A percentile compares a stretch with the other conserved stretches of the same genome.
phyloP scores from a whole-genome alignment of 2,888 invertebrate genomes.

The Seira sanloemensis region DNA sequence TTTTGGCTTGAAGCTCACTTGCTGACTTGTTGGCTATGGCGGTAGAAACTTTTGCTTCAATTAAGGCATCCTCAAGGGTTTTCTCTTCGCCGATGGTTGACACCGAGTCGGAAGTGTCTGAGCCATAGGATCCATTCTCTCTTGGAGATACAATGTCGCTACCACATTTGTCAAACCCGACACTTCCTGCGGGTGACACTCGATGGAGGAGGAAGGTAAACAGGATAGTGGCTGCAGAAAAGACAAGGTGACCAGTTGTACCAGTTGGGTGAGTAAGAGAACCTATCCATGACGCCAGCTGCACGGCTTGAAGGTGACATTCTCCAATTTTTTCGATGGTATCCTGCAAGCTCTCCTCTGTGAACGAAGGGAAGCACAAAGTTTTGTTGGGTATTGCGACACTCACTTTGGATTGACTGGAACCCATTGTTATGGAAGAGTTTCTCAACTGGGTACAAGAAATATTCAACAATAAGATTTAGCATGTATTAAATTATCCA shows the following conservation, averaged over 20 bases:
- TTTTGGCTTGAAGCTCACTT: conserved; percentile 55
- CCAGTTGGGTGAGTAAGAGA: not conserved
- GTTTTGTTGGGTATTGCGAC: conserved; percentile 8
- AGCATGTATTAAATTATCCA: no score
- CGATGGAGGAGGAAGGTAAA: conserved; percentile 26
- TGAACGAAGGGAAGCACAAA: conserved; percentile 39
- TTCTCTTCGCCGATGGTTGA: no score
- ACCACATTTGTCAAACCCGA: no score
- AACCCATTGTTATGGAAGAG: conserved; percentile 50
- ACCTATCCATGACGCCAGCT: conserved; percentile 30
- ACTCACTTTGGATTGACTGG: conserved; percentile 19
- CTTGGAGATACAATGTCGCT: no score
- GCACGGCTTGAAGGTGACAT: conserved; percentile 32
- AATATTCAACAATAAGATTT: no score
- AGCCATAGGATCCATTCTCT: no score
- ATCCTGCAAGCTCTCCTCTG: conserved; percentile 23
- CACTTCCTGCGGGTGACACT: no score
- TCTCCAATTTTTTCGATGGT: conserved; percentile 1
- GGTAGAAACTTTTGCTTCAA: conserved; percentile 51
- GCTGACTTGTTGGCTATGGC: conserved; percentile 44
- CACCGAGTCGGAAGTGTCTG: no score
- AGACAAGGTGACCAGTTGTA: not conserved
- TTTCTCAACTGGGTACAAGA: no score
- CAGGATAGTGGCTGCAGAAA: conserved; percentile 25
- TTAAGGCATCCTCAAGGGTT: conserved; percentile 44